phyloP scores from a whole-genome alignment of 2,888 invertebrate species.

The Silvanus unidentatus region DNA sequence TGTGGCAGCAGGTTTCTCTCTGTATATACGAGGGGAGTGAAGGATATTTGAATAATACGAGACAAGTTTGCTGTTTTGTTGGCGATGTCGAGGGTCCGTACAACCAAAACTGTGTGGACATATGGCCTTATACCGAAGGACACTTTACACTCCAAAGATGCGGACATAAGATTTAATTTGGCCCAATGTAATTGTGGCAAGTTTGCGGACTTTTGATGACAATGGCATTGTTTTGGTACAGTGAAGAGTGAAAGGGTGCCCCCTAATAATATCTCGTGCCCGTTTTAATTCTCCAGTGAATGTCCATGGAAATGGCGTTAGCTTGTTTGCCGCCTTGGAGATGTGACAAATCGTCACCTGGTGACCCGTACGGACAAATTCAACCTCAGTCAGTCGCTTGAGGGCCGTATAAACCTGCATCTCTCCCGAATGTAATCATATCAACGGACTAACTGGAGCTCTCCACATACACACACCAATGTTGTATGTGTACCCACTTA shows the following conservation, averaged over 20 bases:
- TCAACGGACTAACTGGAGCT: conserved; percentile 30
- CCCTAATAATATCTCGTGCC: too few relatives aligned
- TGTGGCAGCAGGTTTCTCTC: conserved; percentile 30
- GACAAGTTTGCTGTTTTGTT: too few relatives aligned
- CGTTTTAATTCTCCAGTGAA: conserved; percentile 27
- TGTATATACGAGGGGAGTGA: too few relatives aligned
- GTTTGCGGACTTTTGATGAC: conserved; percentile 29
- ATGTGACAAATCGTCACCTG: conserved; percentile 49
- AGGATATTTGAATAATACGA: too few relatives aligned
- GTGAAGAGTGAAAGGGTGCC: too few relatives aligned
- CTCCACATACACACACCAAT: too few relatives aligned
- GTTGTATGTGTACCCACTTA: too few relatives aligned
- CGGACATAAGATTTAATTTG: too few relatives aligned
- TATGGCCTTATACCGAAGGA: too few relatives aligned
- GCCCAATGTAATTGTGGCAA: conserved; percentile 20
- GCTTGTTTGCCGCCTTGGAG: conserved; percentile 46
- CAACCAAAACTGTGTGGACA: too few relatives aligned
- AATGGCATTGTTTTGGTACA: conserved; percentile 21
- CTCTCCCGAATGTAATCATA: conserved; percentile 40
- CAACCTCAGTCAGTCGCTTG: conserved; percentile 40
- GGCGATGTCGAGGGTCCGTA: too few relatives aligned
- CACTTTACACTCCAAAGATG: too few relatives aligned
- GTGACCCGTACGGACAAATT: conserved; percentile 44
- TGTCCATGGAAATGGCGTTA: conserved; percentile 45
- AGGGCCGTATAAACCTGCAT: conserved; percentile 40